These are phyloP conservation scores for Thelaira solivaga DNA, from an alignment of 2,888 invertebrate genomes.

Conservation along the genomic window DNA sequence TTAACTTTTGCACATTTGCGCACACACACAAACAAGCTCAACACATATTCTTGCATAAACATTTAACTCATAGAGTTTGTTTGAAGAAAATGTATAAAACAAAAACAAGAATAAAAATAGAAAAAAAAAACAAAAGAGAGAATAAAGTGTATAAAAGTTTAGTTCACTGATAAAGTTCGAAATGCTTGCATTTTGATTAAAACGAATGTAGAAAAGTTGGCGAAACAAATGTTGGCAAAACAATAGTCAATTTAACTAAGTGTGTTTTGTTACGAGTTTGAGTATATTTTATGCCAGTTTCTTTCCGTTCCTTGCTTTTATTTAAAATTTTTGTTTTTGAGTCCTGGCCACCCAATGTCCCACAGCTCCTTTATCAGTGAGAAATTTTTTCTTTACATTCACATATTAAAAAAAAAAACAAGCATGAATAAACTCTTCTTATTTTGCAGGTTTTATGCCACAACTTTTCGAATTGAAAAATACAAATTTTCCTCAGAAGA, in stretches of 20 bases:
- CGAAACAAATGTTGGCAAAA: slow-evolving; percentile 60
- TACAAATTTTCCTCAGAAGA: slow-evolving; percentile 30
- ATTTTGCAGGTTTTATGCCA: slow-evolving; percentile 11
- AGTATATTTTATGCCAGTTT: slow-evolving; percentile 7
- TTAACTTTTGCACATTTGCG: not conserved
- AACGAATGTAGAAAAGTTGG: slow-evolving; percentile 56
- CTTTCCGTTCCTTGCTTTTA: slow-evolving; percentile 24
- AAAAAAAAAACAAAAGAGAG: too few relatives aligned
- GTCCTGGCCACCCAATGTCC: not conserved
- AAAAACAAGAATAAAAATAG: not conserved
- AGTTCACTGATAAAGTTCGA: slow-evolving; percentile 52
- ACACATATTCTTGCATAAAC: not conserved
- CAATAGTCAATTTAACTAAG: slow-evolving; percentile 57
- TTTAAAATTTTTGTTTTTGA: too few relatives aligned
- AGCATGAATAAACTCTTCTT: slow-evolving; percentile 19
- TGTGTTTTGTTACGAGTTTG: not conserved
- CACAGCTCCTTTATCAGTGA: slow-evolving; percentile 1
- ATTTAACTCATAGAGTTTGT: slow-evolving; percentile 1
- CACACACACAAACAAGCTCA: not conserved
- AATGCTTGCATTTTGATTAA: slow-evolving; percentile 60
- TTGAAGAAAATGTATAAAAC: slow-evolving; percentile 34
- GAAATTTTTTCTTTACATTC: not conserved
- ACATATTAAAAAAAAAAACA: too few relatives aligned
- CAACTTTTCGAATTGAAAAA: slow-evolving; percentile 53
- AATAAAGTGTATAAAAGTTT: slow-evolving; percentile 43